Base-by-base conservation (phyloP, 1,140 invertebrate genomes). In the Bilobella aurantiaca region DNA sequence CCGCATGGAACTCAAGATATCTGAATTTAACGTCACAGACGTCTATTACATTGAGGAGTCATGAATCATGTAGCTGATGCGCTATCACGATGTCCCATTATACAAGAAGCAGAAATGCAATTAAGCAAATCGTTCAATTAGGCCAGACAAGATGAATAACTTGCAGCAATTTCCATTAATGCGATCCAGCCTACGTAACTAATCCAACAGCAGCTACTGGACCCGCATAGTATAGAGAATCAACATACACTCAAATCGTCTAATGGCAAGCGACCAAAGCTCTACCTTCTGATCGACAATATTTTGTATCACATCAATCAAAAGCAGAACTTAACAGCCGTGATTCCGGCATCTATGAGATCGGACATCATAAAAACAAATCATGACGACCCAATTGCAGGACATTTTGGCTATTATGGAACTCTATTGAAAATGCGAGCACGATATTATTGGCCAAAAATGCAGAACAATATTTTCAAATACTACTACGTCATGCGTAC, bases 381-480 rank as follows among this genome's bases (percentile, higher is more conserved):
- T 49, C 61, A 63, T 31, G 61, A 63, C n/a, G 42, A 27, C 18
- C 42, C 42, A 27, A 47, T 63, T 16, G 25, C 23, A 18, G 37
- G 18, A 53, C 32, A 46, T 21, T 28, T 64, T 28, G 63, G 63
- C 1, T 28, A 32, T 42, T 2, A 12, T 30, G 58, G 58, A 32
- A 57, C 63, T 23, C 28, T 57, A 8, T 3, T 31, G 1, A 56
- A 56, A 30, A 34, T 66, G 1, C 1, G 30, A 8, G 16, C 3
- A 2, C 5, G 47, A 37, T 66, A 61, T 37, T 66, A 49, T 32
- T 66, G 32, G 8, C 23, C 30, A 8, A 49, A 57, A 25, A 62
- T 66, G 58, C 30, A 34, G 23, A 37, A 16, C 1, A 12, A 53
- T 1, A 58, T 61, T 8, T 30, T 1, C 0, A 29, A 46, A 2